A percentile compares a stretch with the other conserved stretches of the same genome.
Conservation (phyloP, 2,113 vertebrate genomes). For the Trogon surrucura region DNA sequence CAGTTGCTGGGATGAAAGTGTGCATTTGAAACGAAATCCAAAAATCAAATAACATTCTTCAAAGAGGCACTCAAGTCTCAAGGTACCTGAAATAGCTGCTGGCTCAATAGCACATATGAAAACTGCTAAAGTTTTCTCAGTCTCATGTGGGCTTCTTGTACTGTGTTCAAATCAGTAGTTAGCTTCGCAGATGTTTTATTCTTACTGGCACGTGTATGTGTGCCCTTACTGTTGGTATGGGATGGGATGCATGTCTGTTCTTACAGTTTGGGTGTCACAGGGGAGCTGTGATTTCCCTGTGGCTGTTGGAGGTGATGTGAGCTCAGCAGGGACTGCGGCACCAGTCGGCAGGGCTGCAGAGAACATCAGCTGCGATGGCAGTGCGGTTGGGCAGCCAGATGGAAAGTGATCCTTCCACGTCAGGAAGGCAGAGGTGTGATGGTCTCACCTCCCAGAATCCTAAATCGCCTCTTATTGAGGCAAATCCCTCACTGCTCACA, state of each 20-base stretch:
- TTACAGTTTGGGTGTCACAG: neutral
- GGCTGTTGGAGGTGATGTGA: neutral
- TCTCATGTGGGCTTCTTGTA: neutral
- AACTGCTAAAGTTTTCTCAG: neutral
- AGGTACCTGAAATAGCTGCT: neutral
- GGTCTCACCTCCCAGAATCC: neutral
- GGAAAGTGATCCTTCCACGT: neutral
- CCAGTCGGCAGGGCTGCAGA: rapidly evolving
- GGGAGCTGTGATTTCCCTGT: neutral
- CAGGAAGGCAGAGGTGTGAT: neutral
- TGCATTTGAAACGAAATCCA: slow-evolving; percentile 4
- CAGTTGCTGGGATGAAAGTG: neutral
- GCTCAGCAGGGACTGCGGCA: neutral
- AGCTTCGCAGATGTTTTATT: neutral
- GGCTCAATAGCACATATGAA: neutral
- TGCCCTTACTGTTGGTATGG: neutral
- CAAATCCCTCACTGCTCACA: neutral
- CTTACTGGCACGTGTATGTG: neutral
- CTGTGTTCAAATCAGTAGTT: neutral
- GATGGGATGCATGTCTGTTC: neutral
- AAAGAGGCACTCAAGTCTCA: neutral
- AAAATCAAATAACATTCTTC: neutral
- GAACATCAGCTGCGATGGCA: rapidly evolving
- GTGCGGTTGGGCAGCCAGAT: rapidly evolving
- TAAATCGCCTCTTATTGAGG: neutral